These are phyloP conservation scores for Phocides pigmalion DNA, from an alignment of 1,140 invertebrate species.

Conservation along the genomic window DNA sequence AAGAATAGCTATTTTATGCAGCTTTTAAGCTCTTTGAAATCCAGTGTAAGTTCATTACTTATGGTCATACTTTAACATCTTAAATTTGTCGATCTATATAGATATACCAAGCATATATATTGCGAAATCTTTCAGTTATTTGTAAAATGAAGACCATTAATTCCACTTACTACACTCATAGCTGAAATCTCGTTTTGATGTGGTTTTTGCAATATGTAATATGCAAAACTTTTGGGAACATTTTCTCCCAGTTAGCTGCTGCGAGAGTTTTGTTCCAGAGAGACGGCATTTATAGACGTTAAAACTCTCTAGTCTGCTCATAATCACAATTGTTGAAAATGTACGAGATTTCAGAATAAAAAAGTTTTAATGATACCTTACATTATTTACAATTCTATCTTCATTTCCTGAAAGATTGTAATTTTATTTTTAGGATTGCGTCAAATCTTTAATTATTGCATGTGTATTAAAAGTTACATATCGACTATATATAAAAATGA, in stretches of 20 bases:
- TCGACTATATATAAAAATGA: too few species aligned
- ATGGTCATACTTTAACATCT: too few species aligned
- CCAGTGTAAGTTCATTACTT: background rate
- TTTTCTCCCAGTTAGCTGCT: constrained; percentile 21
- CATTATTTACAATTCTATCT: background rate
- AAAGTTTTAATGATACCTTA: background rate
- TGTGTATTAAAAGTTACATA: too few species aligned
- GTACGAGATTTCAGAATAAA: constrained; percentile 19
- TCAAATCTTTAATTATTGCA: too few species aligned
- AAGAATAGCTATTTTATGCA: constrained; percentile 1
- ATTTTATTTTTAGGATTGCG: too few species aligned
- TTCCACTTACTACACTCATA: background rate
- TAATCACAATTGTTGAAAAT: constrained; percentile 29
- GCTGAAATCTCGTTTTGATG: background rate
- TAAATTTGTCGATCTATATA: too few species aligned
- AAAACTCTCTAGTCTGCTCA: constrained; percentile 25
- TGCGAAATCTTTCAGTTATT: too few species aligned
- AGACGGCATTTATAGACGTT: constrained; percentile 19
- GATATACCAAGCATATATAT: too few species aligned
- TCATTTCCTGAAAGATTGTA: too few species aligned
- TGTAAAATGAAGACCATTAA: too few species aligned
- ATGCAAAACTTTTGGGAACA: constrained; percentile 12
- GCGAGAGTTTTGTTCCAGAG: constrained; percentile 22
- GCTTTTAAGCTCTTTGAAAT: background rate
- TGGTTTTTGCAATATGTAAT: constrained; percentile 4